Conservation (phyloP, 2,888 invertebrate genomes). For the Spilosoma lubricipeda region DNA sequence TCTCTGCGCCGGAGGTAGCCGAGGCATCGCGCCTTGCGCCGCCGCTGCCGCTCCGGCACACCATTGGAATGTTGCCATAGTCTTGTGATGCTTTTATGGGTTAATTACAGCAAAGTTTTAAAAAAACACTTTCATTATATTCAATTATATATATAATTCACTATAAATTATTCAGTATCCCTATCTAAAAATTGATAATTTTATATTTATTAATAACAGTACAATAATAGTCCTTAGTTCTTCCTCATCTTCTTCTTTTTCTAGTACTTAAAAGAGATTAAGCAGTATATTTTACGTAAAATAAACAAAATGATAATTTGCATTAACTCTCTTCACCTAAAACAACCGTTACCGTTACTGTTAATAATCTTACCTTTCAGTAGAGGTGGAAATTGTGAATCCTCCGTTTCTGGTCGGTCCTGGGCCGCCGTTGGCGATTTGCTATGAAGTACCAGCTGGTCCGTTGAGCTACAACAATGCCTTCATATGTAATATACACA, state of each 20-base stretch:
- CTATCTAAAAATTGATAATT: too few relatives aligned
- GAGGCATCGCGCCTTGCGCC: conserved; percentile 67
- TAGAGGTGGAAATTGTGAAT: conserved; percentile 84
- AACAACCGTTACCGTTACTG: not conserved
- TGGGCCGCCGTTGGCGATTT: conserved; percentile 78
- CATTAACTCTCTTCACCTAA: not conserved
- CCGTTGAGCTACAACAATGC: conserved; percentile 76
- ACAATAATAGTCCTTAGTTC: too few relatives aligned
- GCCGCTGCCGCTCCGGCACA: conserved; percentile 54
- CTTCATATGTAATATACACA: conserved; percentile 3
- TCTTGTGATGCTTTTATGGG: conserved; percentile 78
- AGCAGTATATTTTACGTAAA: not conserved
- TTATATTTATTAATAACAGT: too few relatives aligned
- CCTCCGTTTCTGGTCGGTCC: conserved; percentile 73
- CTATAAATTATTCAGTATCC: not conserved
- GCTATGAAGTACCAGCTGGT: conserved; percentile 81
- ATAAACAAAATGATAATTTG: not conserved
- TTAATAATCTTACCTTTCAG: conserved; percentile 73
- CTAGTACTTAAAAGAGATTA: too few relatives aligned
- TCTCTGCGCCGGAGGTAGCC: conserved; percentile 70
- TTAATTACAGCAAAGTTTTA: not conserved
- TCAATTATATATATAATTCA: not conserved
- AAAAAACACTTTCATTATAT: not conserved
- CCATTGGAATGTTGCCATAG: conserved; percentile 84
- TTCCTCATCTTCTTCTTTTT: too few relatives aligned